Conservation (phyloP, 2,797 vertebrate species). For the Prionace glauca region DNA sequence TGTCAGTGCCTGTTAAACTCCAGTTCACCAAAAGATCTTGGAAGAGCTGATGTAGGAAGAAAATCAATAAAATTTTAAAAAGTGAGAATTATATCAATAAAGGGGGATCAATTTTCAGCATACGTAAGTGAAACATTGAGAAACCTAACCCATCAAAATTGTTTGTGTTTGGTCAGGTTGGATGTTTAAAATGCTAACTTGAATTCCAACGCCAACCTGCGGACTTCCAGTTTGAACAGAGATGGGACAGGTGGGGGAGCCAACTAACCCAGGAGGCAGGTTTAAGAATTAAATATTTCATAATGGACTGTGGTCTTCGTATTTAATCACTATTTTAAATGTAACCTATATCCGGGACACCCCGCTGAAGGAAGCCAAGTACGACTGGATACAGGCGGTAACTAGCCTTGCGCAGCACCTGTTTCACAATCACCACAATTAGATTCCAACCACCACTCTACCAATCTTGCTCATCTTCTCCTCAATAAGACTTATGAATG, state of each 20-base stretch:
- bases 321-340: neutral
- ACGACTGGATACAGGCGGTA: neutral
- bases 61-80: neutral
- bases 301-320: neutral
- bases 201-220: neutral
- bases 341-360: neutral
- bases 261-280: neutral
- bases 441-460: neutral
- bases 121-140: neutral
- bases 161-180: neutral
- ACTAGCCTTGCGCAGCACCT: neutral
- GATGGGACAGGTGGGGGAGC: neutral
- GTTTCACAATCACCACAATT: neutral
- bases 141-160: neutral
- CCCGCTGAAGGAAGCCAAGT: neutral
- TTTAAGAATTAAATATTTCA: neutral
- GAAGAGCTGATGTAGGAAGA: neutral
- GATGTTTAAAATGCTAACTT: neutral
- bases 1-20: neutral
- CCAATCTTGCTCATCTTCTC: neutral
- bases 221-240: neutral
- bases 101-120: neutral
- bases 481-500: neutral
- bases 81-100: neutral
- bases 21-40: neutral